Conservation (phyloP, 2,797 vertebrate genomes). For the Myotis vivesi region DNA sequence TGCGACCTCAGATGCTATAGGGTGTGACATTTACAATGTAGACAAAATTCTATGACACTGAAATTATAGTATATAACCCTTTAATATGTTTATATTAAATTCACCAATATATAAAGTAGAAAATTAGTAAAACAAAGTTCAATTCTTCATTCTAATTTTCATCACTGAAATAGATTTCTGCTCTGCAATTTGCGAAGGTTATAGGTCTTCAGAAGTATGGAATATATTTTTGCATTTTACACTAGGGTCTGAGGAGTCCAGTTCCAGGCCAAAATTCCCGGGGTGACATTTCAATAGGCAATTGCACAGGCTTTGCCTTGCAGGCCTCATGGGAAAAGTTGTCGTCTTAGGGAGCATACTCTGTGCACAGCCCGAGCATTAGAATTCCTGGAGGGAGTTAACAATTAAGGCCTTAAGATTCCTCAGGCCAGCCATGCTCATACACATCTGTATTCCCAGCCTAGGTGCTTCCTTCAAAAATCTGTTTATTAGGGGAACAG, state of each 20-base stretch:
- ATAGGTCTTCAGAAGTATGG: not conserved
- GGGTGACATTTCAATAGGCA: not conserved
- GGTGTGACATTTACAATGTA: no score
- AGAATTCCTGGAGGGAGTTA: not conserved
- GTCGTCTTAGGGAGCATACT: not conserved
- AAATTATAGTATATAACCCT: not conserved
- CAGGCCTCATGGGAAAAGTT: not conserved
- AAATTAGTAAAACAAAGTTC: not conserved
- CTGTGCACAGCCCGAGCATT: rapidly evolving
- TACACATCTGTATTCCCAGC: not conserved
- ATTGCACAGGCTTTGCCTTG: not conserved
- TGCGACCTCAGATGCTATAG: no score
- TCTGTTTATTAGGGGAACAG: not conserved
- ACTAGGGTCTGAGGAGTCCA: not conserved
- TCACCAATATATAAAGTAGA: not conserved
- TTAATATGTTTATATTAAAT: not conserved
- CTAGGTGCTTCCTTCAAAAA: not conserved
- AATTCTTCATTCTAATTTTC: not conserved
- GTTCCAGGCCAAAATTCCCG: not conserved
- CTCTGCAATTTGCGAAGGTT: not conserved
- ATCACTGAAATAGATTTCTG: not conserved
- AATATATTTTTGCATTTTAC: not conserved
- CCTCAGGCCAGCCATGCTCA: no score
- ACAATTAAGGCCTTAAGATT: not conserved
- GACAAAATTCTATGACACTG: no score